These are phyloP conservation scores for Caenorhabditis uteleia DNA, from an alignment of 2,888 invertebrate genomes.

Conservation along the genomic window DNA sequence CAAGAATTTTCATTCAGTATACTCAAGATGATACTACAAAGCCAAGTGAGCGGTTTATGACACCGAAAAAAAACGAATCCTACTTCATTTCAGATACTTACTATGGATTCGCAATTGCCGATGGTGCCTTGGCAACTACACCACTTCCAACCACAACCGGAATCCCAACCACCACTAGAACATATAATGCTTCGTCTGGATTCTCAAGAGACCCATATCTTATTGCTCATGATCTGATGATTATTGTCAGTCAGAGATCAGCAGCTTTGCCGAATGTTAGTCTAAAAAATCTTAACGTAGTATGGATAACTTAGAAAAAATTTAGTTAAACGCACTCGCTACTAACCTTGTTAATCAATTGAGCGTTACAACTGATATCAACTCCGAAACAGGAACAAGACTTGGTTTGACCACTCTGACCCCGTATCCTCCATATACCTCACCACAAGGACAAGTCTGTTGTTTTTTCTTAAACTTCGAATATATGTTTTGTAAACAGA, in stretches of 20 bases:
- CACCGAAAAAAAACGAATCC: background rate
- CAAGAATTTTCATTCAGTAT: conserved; percentile 13
- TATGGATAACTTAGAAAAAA: background rate
- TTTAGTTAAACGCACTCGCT: conserved; percentile 10
- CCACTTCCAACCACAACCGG: conserved; percentile 5
- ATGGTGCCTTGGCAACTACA: conserved; percentile 4
- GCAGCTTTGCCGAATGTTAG: conserved; percentile 5
- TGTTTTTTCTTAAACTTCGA: no score
- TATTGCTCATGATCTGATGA: conserved; percentile 26
- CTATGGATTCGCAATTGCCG: conserved; percentile 5
- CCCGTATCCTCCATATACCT: conserved; percentile 14
- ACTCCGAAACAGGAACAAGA: conserved; percentile 3
- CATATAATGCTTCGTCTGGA: background rate
- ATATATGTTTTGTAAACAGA: no score
- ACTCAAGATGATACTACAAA: conserved; percentile 3
- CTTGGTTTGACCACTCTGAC: conserved; percentile 18
- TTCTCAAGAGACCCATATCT: conserved; percentile 12
- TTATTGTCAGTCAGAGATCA: conserved; percentile 20
- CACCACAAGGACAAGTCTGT: conserved; percentile 18
- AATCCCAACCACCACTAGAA: conserved; percentile 6
- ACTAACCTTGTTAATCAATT: conserved; percentile 11
- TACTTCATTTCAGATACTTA: conserved; percentile 11
- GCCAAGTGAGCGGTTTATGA: conserved; percentile 2
- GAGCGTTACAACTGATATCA: conserved; percentile 2
- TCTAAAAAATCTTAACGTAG: background rate